Evolutionary conservation across 2,888 invertebrate species (phyloP).

Genomic region (Andricus quercusramuli): DNA sequence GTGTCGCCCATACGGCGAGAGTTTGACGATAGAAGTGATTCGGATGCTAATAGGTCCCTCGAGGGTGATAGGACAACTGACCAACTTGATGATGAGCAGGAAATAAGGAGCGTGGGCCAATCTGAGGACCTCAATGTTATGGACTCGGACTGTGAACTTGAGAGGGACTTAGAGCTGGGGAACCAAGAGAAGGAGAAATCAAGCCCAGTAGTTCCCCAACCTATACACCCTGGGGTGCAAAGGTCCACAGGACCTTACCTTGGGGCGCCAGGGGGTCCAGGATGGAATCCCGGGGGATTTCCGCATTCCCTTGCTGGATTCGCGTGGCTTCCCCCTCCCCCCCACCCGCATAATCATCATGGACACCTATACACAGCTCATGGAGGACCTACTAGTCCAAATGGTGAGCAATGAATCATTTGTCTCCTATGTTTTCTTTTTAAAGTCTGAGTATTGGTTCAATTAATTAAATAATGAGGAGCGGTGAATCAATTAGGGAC

Average conservation of each 20-base stretch:
- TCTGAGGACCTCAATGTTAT: slow-evolving; percentile 77
- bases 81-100: slow-evolving; percentile 73
- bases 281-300: slow-evolving; percentile 77
- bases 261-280: slow-evolving; percentile 79
- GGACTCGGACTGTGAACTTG: slow-evolving; percentile 74
- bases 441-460: background rate
- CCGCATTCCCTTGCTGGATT: slow-evolving; percentile 82
- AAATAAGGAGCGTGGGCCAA: slow-evolving; percentile 72
- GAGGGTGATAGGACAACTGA: slow-evolving; percentile 72
- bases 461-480: background rate
- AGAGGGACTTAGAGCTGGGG: slow-evolving; percentile 64
- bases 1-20: slow-evolving; percentile 71
- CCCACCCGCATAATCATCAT: slow-evolving; percentile 81
- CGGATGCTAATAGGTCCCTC: slow-evolving; percentile 73
- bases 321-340: slow-evolving; percentile 84
- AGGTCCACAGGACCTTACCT: slow-evolving; percentile 81
- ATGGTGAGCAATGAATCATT: slow-evolving; percentile 66
- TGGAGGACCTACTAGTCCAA: slow-evolving; percentile 75
- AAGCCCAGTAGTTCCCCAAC: slow-evolving; percentile 85
- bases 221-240: slow-evolving; percentile 82
- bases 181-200: slow-evolving; percentile 74
- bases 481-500: no score
- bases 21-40: slow-evolving; percentile 74
- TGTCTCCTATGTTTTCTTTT: background rate
- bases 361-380: slow-evolving; percentile 76